phyloP scores from a whole-genome alignment of 2,888 invertebrate genomes.

The Lycocerus yunnanus region DNA sequence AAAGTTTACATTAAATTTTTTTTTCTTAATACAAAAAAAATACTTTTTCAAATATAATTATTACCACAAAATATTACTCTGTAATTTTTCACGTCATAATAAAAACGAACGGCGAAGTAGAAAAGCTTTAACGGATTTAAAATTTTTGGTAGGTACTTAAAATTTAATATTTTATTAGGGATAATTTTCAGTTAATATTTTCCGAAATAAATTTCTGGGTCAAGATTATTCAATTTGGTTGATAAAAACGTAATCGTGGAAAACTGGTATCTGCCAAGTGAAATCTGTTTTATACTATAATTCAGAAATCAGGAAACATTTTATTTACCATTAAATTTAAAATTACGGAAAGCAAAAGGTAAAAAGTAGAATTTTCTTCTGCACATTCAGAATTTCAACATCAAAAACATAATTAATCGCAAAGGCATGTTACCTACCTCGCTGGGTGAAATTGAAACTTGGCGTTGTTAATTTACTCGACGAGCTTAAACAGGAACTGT shows the following conservation, averaged over 20 bases:
- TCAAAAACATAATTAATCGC: neutral
- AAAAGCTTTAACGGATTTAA: neutral
- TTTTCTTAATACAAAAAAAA: neutral
- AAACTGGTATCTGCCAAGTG: neutral
- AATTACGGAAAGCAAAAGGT: neutral
- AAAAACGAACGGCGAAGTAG: neutral
- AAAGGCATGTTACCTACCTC: neutral
- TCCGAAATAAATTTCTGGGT: neutral
- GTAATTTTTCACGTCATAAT: neutral
- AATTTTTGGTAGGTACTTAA: neutral
- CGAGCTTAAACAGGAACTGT: neutral
- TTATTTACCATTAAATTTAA: too few species aligned
- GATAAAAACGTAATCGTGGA: neutral
- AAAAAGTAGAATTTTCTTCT: neutral
- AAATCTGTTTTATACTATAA: too few species aligned
- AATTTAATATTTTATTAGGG: neutral
- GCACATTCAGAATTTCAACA: neutral
- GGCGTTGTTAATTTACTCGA: neutral
- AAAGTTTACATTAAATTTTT: neutral
- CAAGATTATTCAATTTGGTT: neutral
- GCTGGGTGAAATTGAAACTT: neutral
- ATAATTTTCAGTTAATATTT: neutral
- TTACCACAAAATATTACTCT: neutral
- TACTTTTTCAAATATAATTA: neutral
- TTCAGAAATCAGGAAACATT: too few species aligned